phyloP scores from a whole-genome alignment of 1,140 invertebrate genomes.

The Heliothis subflexa region DNA sequence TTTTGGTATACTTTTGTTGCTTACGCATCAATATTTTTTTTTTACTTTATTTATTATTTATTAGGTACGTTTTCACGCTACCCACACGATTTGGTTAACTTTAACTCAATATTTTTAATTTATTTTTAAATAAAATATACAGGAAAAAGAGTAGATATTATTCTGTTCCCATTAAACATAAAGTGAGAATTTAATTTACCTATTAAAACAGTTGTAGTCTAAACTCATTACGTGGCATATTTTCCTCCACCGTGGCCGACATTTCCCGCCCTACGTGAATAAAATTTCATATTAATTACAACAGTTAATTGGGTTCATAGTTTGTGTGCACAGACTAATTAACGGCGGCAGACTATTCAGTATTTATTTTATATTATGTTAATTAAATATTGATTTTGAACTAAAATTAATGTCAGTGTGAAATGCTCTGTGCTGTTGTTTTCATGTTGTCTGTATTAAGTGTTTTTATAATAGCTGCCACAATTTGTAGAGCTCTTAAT shows the following conservation, averaged over 20 bases:
- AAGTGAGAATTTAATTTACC: not conserved
- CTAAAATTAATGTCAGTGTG: slow-evolving; percentile 8
- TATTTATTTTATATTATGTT: slow-evolving; percentile 13
- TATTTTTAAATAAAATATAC: too few relatives aligned
- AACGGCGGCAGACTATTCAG: slow-evolving; percentile 17
- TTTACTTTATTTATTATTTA: too few relatives aligned
- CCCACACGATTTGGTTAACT: too few relatives aligned
- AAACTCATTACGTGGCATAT: slow-evolving; percentile 31
- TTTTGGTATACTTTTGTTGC: not conserved
- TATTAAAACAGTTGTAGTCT: not conserved
- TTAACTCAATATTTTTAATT: too few relatives aligned
- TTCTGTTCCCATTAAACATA: not conserved
- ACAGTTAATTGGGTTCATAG: slow-evolving; percentile 33
- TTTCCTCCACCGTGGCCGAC: slow-evolving; percentile 19
- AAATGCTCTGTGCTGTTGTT: not conserved
- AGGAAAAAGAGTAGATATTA: too few relatives aligned
- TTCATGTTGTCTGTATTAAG: not conserved
- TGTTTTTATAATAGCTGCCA: too few relatives aligned
- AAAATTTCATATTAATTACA: slow-evolving; percentile 34
- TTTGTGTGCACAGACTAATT: slow-evolving; percentile 30
- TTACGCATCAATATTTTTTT: too few relatives aligned
- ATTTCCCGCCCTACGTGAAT: slow-evolving; percentile 37
- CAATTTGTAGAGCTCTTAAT: too few relatives aligned
- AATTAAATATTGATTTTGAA: not conserved
- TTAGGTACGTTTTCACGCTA: too few relatives aligned